Conservation (phyloP, 2,888 invertebrate genomes). For the Caenorhabditis macrosperma region DNA sequence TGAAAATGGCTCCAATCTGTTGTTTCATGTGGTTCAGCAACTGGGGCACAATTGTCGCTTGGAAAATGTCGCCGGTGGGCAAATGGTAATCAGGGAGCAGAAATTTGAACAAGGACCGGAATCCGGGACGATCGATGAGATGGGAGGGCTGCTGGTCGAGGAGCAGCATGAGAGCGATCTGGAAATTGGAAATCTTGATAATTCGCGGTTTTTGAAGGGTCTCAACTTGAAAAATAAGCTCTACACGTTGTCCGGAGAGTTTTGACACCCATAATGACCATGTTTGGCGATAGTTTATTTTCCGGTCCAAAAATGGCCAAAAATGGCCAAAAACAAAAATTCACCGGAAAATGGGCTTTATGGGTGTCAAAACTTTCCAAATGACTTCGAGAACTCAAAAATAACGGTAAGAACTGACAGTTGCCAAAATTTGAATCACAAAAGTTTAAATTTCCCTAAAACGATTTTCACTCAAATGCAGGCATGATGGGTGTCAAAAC, state of each 20-base stretch:
- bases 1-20: conserved; percentile 53
- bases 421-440: too few species aligned
- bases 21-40: conserved; percentile 61
- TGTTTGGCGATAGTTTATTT: background rate
- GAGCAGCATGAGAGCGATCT: conserved; percentile 73
- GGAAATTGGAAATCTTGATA: too few species aligned
- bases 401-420: background rate
- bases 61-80: conserved; percentile 63
- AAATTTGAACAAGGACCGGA: conserved; percentile 68
- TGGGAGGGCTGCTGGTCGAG: conserved; percentile 71
- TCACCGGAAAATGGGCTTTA: background rate
- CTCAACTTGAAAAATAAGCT: background rate
- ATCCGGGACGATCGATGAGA: conserved; percentile 70
- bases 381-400: background rate
- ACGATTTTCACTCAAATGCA: too few species aligned
- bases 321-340: background rate
- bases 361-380: background rate
- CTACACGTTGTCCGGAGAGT: background rate
- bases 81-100: conserved; percentile 67
- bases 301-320: background rate
- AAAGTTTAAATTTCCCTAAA: too few species aligned
- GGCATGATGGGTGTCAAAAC: too few species aligned
- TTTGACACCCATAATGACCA: background rate
- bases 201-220: too few species aligned
- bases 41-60: conserved; percentile 63